phyloP scores from a whole-genome alignment of 2,888 invertebrate species.

The Callimorpha dominula region DNA sequence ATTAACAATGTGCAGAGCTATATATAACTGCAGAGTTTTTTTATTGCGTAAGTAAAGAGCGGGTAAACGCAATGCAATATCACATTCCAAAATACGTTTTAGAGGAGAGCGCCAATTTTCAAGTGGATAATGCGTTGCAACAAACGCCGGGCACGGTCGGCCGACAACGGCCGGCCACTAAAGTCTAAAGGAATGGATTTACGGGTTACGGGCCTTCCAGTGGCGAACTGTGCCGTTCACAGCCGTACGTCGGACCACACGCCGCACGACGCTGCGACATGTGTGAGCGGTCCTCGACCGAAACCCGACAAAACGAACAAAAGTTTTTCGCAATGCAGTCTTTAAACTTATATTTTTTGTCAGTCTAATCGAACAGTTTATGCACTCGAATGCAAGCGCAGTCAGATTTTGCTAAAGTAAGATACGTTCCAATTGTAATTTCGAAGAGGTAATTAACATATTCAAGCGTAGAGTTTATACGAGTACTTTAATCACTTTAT shows the following conservation, averaged over 20 bases:
- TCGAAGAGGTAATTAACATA: conserved; percentile 24
- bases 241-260: conserved; percentile 52
- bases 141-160: conserved; percentile 57
- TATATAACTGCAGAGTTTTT: conserved; percentile 13
- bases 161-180: conserved; percentile 62
- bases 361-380: conserved; percentile 65
- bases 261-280: conserved; percentile 75
- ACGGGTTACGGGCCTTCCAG: conserved; percentile 61
- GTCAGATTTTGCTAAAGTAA: conserved; percentile 41
- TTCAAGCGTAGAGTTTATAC: conserved; percentile 1
- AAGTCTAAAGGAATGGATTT: conserved; percentile 82
- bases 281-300: conserved; percentile 69
- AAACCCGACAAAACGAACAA: conserved; percentile 69
- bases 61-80: conserved; percentile 31
- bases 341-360: conserved; percentile 74
- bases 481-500: background rate
- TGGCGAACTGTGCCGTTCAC: conserved; percentile 34
- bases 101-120: conserved; percentile 45
- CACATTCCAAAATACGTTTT: conserved; percentile 40
- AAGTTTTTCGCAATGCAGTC: conserved; percentile 83
- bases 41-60: conserved; percentile 25
- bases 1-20: conserved; percentile 4
- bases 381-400: conserved; percentile 44
- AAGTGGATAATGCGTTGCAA: conserved; percentile 70
- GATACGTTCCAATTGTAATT: conserved; percentile 47